These are phyloP conservation scores for Choloepus didactylus DNA, from an alignment of 2,797 vertebrate species.

Conservation along the genomic window DNA sequence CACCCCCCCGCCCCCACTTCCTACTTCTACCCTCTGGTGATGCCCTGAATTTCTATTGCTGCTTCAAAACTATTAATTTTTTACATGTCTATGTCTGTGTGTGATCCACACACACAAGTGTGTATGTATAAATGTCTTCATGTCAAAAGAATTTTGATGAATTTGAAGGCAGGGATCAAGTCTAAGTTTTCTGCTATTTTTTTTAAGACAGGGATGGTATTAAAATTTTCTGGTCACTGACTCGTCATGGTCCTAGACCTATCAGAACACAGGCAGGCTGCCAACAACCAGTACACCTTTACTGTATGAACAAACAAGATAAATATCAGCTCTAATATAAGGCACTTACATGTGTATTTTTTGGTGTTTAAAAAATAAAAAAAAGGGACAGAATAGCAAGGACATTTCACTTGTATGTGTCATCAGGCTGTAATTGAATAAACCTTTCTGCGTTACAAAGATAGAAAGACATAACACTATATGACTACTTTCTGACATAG, in stretches of 20 bases:
- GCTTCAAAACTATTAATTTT: neutral
- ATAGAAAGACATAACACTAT: neutral
- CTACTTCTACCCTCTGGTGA: neutral
- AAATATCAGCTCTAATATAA: neutral
- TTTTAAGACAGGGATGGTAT: neutral
- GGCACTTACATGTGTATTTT: neutral
- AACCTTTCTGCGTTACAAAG: neutral
- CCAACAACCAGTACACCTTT: neutral
- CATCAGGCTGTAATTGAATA: neutral
- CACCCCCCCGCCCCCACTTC: no score
- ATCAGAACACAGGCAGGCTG: neutral
- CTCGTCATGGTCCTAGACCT: neutral
- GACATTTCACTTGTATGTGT: neutral
- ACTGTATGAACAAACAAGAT: neutral
- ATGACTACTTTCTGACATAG: neutral
- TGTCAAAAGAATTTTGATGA: neutral
- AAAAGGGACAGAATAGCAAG: neutral
- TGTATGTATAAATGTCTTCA: neutral
- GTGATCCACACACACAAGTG: neutral
- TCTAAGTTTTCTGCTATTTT: neutral
- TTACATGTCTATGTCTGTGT: neutral
- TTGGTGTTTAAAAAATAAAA: neutral
- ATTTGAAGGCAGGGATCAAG: constrained; percentile 9
- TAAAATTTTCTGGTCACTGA: neutral
- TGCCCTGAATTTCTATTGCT: neutral